A percentile compares a stretch with the other conserved stretches of the same genome.
Evolutionary conservation across 2,797 vertebrate species (phyloP).

Genomic region (Coracias cyanogaster): DNA sequence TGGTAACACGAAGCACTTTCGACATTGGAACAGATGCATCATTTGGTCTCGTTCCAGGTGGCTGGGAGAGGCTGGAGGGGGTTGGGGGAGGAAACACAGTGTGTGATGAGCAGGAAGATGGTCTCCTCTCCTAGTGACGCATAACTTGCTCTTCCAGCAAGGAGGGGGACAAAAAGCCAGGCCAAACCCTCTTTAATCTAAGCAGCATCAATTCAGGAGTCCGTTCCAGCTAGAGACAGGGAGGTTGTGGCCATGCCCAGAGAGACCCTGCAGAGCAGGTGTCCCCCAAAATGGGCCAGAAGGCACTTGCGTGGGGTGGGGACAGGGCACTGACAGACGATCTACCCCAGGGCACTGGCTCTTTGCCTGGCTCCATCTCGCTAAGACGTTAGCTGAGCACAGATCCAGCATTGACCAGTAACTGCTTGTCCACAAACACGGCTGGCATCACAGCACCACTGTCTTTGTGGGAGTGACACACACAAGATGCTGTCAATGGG

Average conservation of each 20-base stretch:
- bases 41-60: background rate
- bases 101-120: fast-evolving
- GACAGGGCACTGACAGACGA: background rate
- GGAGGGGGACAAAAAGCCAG: background rate
- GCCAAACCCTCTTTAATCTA: background rate
- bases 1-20: background rate
- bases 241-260: background rate
- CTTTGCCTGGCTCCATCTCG: background rate
- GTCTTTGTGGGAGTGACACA: background rate
- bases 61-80: background rate
- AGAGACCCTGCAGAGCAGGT: background rate
- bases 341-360: background rate
- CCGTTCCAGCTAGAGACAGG: background rate
- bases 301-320: background rate
- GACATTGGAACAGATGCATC: background rate
- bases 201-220: background rate
- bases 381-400: fast-evolving
- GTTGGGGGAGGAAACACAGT: background rate
- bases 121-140: background rate
- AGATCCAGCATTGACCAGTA: background rate
- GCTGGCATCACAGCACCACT: fast-evolving
- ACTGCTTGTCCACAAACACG: fast-evolving
- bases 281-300: fast-evolving
- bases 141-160: background rate
- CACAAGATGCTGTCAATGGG: background rate